Evolutionary conservation across 2,113 vertebrate genomes (phyloP), one percentile per base, ranked within the genome.

Genomic region (Hypocryptadius cinnamomeus): DNA sequence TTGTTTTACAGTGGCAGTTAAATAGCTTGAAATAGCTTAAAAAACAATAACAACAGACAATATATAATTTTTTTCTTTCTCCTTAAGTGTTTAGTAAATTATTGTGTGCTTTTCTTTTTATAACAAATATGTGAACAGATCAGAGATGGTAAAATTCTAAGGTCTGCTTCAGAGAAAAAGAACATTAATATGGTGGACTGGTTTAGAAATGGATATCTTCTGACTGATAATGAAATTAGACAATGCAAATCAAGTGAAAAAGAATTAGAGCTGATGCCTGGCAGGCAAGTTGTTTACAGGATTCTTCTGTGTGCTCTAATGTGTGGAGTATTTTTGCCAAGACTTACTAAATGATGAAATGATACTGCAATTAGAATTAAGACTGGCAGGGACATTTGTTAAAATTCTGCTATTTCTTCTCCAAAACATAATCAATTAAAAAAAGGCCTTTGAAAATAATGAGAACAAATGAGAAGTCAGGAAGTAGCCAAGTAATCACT

Each of bases 191-290:
- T 44, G 35, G 59, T 91, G 30, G 70, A 70, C 66, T 83, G 59
- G 44, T 70, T 85, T 89, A 85, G 66, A 92, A 92, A 87, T 59
- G 19, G 35, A 1, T 80, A 54, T 91, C 63, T 89, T 87, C 76
- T 86, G 82, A 56, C 70, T 73, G 74, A 85, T 96, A 90, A 91
- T 76, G 48, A 93, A 94, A 93, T 90, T 65, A 91, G 85, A 92
- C 89, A 93, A 94, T 86, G 82, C 39, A 95, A 93, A 95, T 93
- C 82, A 92, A 91, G 71, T 88, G 79, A 93, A 95, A 96, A 86
- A 71, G 72, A 92, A 92, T 91, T 94, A 87, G 72, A 84, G 59
- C 31, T 83, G 79, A 78, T 94, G 72, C 40, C 87, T 96, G 90
- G 69, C 87, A 95, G 74, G 24, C 37, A 37, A 39, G 44, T 33